Base-by-base conservation (phyloP, 2,797 vertebrate genomes). In the Peromyscus melanophrys region DNA sequence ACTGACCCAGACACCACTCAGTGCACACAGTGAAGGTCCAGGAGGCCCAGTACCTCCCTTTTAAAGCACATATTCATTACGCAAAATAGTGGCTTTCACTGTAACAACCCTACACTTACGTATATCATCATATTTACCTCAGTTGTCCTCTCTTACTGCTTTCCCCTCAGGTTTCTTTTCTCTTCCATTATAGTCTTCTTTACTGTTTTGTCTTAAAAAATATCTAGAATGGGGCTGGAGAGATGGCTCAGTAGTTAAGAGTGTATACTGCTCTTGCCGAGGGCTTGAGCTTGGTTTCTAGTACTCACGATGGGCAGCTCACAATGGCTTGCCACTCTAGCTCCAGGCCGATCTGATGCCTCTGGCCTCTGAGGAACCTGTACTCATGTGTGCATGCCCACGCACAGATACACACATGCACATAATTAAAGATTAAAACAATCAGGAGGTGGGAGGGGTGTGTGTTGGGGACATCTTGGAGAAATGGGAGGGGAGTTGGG, bases 311-410 rank as follows among this genome's bases (percentile, higher is more conserved):
- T 34, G 27, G 59, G 40, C 40, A 46, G 40, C 16, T 34, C 59
- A 84, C 9, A 12, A 5, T 31, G 37, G 57, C 37, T 83, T 29
- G 25, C 9, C 81, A 84, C 59, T 31, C 59, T 34, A 84, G 59
- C 59, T 65, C 29, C 59, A 65, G 40, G 27, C 13, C 4, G 2
- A 21, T 65, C 59, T 4, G 40, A 46, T 65, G 17, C 82, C 82
- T 65, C 17, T 63, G 81, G 16, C 59, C 37, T 83, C 82, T 43
- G 80, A 59, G 80, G 57, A 82, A 59, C 55, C 37, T 61, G 57
- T 83, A 17, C 25, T 40, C 37, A 61, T 0, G 0, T 40, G 27
- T 6, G 27, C 59, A 34, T 2, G 4, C 27, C 16, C 9, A 6
- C 25, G 1, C 8, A 40, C 31, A 81, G 19, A 81, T 16, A 6